Evolutionary conservation across 1,140 invertebrate species (phyloP), one percentile per base, ranked within the genome.

Genomic region (Adoxophyes honmai): DNA sequence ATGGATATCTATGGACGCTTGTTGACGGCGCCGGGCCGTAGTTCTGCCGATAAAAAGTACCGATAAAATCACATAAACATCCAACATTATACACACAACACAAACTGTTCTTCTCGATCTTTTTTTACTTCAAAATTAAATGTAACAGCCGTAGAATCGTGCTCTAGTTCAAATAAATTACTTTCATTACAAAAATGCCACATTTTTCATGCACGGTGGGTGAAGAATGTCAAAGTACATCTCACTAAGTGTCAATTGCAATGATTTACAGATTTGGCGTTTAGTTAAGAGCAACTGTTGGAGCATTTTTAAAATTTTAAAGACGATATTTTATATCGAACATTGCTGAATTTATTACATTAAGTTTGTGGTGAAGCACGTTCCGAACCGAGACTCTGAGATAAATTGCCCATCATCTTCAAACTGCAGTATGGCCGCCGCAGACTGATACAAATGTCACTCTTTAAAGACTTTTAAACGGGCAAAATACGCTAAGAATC

Each of bases 391-490:
- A 28, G 21, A 28, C 15, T 28, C 42, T 48, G 42, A 21, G 42
- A 48, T 48, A 48, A 48, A 48, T 48, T 48, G 21, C 10, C 42
- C 42, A 48, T 48, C 42, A 33, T 48, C 42, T 48, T 28, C 42
- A 48, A 48, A 48, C 10, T 48, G 21, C 42, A 48, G 13, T 18
- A 18, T n/a, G 1, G 18, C 42, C 42, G 21, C 16, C 28, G 21
- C 42, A 48, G 42, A 48, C 21, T 11, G 42, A 48, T 48, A 48
- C 42, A 48, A 48, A 48, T 48, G 42, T 48, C 16, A 48, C 42
- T 10, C 11, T 33, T 48, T 28, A 48, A 33, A 48, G 16, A 11
- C n/a, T 48, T 48, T 48, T 28, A 48, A 48, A 21, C 9, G 11
- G 39, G 16, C 7, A 18, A 44, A 48, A 44, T 21, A 33, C 21